These are phyloP conservation scores for Dolichomitus sp. DNA, from an alignment of 2,888 invertebrate genomes.

Conservation along the genomic window DNA sequence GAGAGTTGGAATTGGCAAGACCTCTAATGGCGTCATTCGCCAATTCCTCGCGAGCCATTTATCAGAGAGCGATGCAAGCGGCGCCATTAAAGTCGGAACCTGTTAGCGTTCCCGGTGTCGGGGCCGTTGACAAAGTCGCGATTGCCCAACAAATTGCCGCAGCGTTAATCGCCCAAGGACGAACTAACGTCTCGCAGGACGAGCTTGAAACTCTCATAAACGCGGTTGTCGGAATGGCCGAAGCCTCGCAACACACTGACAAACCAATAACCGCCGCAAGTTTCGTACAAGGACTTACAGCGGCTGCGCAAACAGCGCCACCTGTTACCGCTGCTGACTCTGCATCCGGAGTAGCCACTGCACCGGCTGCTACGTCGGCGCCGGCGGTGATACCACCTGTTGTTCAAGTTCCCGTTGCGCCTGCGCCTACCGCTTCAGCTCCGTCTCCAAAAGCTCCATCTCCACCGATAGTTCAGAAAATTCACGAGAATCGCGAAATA, in stretches of 20 bases:
- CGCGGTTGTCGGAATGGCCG: slow-evolving; percentile 92
- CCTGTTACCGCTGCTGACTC: background rate
- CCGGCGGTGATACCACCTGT: slow-evolving; percentile 16
- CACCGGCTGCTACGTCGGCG: slow-evolving; percentile 6
- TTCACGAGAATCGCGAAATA: slow-evolving; percentile 40
- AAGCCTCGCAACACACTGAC: slow-evolving; percentile 87
- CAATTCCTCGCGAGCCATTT: slow-evolving; percentile 71
- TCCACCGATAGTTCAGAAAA: background rate
- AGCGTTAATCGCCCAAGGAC: slow-evolving; percentile 92
- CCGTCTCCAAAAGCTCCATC: slow-evolving; percentile 12
- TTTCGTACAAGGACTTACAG: slow-evolving; percentile 85
- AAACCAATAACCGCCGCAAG: slow-evolving; percentile 87
- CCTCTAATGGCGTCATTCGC: slow-evolving; percentile 69
- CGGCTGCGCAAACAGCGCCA: slow-evolving; percentile 46
- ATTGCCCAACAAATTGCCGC: slow-evolving; percentile 94
- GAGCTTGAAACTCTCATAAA: slow-evolving; percentile 93
- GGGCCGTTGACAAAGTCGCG: slow-evolving; percentile 92
- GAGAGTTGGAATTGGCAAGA: slow-evolving; percentile 78
- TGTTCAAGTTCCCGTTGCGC: background rate
- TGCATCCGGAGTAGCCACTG: slow-evolving; percentile 65
- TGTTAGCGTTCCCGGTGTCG: slow-evolving; percentile 91
- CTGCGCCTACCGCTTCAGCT: background rate
- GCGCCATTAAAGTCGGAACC: slow-evolving; percentile 83
- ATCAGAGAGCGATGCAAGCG: slow-evolving; percentile 74
- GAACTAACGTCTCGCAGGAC: slow-evolving; percentile 92